These are phyloP conservation scores for Cylloceria caligata DNA, from an alignment of 2,888 invertebrate species.

Conservation along the genomic window DNA sequence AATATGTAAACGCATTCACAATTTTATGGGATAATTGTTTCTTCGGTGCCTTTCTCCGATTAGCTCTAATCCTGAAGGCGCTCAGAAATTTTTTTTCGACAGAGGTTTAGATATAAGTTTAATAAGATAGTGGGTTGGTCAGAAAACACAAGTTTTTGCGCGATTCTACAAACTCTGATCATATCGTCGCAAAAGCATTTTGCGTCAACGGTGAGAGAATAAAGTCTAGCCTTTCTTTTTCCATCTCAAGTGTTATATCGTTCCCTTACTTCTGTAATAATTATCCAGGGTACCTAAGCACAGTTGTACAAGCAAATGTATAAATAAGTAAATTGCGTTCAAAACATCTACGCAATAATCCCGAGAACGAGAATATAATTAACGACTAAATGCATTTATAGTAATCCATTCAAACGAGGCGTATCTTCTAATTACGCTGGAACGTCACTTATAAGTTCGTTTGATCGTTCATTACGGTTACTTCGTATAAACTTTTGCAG, in stretches of 20 bases:
- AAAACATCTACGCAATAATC: conserved; percentile 26
- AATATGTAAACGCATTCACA: conserved; percentile 15
- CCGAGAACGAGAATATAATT: conserved; percentile 51
- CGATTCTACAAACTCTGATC: conserved; percentile 47
- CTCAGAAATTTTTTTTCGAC: conserved; percentile 10
- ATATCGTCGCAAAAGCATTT: not conserved
- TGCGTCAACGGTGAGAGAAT: not conserved
- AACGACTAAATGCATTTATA: too few species aligned
- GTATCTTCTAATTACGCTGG: too few species aligned
- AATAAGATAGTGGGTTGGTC: conserved; percentile 59
- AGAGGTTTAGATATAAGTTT: conserved; percentile 29
- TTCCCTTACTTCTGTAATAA: not conserved
- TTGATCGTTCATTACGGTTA: too few species aligned
- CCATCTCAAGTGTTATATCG: too few species aligned
- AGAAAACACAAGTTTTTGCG: conserved; percentile 47
- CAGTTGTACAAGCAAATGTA: not conserved
- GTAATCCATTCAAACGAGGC: too few species aligned
- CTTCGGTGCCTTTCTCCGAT: conserved; percentile 38
- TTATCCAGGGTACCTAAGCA: not conserved
- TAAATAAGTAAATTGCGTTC: not conserved
- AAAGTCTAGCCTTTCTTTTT: not conserved
- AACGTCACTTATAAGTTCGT: too few species aligned
- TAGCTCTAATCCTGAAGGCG: conserved; percentile 21
- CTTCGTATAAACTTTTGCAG: too few species aligned
- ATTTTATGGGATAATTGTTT: not conserved